Conservation (phyloP, 1,140 invertebrate species). For the Pseudomyrmex gracilis region DNA sequence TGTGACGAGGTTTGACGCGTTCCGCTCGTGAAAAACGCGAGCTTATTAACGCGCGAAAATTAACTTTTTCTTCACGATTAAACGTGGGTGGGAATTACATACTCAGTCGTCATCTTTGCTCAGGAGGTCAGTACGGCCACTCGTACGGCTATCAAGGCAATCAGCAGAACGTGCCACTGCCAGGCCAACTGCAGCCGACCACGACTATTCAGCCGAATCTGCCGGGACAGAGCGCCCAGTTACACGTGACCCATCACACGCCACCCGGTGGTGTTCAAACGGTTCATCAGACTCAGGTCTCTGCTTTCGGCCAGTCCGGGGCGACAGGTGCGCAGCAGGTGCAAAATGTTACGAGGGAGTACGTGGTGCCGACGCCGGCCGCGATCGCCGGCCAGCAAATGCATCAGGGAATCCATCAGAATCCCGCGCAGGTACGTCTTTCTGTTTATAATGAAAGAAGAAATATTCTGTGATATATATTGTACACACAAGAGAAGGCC, state of each 20-base stretch:
- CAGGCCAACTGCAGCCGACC: conserved; percentile 80
- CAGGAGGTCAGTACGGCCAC: conserved; percentile 78
- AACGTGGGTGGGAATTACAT: background rate
- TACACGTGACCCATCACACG: conserved; percentile 83
- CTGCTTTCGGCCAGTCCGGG: conserved; percentile 75
- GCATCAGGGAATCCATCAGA: conserved; percentile 77
- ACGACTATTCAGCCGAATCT: conserved; percentile 80
- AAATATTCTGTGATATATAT: background rate
- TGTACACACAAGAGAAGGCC: too few relatives aligned
- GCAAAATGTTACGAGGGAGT: conserved; percentile 78
- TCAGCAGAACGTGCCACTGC: conserved; percentile 80
- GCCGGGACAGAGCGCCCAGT: conserved; percentile 82
- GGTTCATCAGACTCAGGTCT: conserved; percentile 83
- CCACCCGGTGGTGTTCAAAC: conserved; percentile 83
- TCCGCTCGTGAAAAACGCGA: background rate
- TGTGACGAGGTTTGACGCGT: too few relatives aligned
- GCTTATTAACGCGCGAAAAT: background rate
- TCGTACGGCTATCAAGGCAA: conserved; percentile 79
- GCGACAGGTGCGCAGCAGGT: conserved; percentile 74
- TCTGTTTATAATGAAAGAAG: background rate
- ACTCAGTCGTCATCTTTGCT: background rate
- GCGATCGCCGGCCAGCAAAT: conserved; percentile 73
- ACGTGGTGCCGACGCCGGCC: conserved; percentile 76
- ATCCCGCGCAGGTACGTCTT: conserved; percentile 71
- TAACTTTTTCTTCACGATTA: background rate